phyloP scores from a whole-genome alignment of 2,888 invertebrate genomes.

The Trachelus iudaicus region DNA sequence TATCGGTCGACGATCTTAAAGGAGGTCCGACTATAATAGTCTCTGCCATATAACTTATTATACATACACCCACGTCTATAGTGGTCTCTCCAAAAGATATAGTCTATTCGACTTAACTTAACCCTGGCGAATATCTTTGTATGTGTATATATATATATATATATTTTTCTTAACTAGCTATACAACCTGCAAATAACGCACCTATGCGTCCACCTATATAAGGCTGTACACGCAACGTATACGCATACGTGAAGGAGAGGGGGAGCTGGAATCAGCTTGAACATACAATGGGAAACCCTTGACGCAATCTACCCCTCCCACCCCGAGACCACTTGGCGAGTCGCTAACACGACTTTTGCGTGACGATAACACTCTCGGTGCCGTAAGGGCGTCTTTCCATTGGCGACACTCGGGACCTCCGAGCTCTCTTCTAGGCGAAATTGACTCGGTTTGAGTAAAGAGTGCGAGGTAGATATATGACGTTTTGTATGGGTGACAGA shows the following conservation, averaged over 20 bases:
- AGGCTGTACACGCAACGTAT: neutral
- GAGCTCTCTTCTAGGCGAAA: neutral
- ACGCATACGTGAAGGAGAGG: neutral
- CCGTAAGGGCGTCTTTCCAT: neutral
- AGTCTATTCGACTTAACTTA: neutral
- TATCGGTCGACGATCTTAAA: neutral
- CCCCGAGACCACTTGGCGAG: conserved; percentile 53
- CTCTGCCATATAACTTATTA: neutral
- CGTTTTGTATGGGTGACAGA: neutral
- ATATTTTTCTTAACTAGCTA: neutral
- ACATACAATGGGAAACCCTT: conserved; percentile 1
- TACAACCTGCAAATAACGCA: neutral
- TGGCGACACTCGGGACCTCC: neutral
- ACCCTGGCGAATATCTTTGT: neutral
- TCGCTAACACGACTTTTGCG: conserved; percentile 61
- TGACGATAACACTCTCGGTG: conserved; percentile 35
- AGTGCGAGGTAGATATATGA: neutral
- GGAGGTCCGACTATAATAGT: neutral
- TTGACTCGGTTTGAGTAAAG: neutral
- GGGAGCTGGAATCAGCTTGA: neutral
- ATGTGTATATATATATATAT: neutral
- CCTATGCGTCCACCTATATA: neutral
- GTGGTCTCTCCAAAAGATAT: neutral
- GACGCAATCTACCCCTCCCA: neutral
- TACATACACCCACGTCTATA: neutral